phyloP scores from a whole-genome alignment of 2,888 invertebrate species.

The Stegophylla sp. region DNA sequence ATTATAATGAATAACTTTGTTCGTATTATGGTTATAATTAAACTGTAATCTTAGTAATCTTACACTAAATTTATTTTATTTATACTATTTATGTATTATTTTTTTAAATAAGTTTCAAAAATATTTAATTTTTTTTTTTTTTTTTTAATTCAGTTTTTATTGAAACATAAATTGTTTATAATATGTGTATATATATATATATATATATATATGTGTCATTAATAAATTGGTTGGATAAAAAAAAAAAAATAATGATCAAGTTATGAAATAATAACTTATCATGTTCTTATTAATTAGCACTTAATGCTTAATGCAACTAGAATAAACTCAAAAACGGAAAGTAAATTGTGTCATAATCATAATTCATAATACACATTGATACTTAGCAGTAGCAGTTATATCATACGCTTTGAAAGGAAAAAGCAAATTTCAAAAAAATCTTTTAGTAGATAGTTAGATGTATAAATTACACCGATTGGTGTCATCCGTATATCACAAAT shows the following conservation, averaged over 20 bases:
- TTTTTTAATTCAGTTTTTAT: not conserved
- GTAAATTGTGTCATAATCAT: not conserved
- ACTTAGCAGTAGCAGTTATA: too few relatives aligned
- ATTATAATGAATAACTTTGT: not conserved
- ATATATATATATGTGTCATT: not conserved
- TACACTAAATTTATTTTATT: not conserved
- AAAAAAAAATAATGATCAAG: not conserved
- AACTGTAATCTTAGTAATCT: not conserved
- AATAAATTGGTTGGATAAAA: not conserved
- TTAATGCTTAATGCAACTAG: too few relatives aligned
- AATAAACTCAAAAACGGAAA: too few relatives aligned
- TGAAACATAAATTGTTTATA: not conserved
- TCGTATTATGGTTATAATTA: not conserved
- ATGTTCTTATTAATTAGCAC: too few relatives aligned
- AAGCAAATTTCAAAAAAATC: too few relatives aligned
- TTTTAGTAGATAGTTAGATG: too few relatives aligned
- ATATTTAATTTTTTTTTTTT: not conserved
- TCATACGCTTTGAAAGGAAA: too few relatives aligned
- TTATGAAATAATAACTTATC: too few relatives aligned
- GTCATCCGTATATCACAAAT: too few relatives aligned
- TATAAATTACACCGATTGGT: too few relatives aligned
- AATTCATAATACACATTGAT: not conserved
- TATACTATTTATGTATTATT: constrained; percentile 29
- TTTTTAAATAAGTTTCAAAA: constrained; percentile 21
- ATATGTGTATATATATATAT: not conserved